Evolutionary conservation across 2,113 vertebrate genomes (phyloP).

Genomic region (Nettapus auritus): DNA sequence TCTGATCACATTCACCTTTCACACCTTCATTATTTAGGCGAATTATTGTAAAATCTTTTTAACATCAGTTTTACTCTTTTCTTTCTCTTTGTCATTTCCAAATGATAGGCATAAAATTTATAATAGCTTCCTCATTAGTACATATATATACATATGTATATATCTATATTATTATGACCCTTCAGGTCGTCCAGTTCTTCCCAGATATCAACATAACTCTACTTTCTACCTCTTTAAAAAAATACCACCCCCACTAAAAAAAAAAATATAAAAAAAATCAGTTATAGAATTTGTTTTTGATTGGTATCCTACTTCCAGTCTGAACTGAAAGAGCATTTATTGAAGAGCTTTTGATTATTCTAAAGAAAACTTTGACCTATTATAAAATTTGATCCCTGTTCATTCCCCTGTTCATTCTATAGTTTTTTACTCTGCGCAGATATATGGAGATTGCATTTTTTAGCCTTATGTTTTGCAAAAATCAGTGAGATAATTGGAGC

Average conservation of each 20-base stretch:
- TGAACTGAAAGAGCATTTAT: not conserved
- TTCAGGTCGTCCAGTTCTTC: not conserved
- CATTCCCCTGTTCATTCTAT: not conserved
- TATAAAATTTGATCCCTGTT: not conserved
- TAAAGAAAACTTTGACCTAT: not conserved
- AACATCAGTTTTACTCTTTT: not conserved
- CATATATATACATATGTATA: no score
- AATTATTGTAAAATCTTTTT: not conserved
- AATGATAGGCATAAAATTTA: not conserved
- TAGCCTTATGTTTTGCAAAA: not conserved
- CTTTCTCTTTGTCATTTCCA: not conserved
- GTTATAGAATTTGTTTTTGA: not conserved
- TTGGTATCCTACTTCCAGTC: not conserved
- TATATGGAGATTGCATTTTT: not conserved
- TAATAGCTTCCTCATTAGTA: not conserved
- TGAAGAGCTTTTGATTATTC: not conserved
- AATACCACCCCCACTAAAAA: not conserved
- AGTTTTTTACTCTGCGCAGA: not conserved
- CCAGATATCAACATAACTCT: fast-evolving
- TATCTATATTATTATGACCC: not conserved
- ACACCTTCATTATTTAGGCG: not conserved
- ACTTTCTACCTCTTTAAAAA: not conserved
- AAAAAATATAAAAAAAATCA: not conserved
- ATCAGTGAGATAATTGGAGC: not conserved
- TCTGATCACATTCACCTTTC: not conserved